A percentile compares a stretch with the other conserved stretches of the same genome.
These are phyloP conservation scores for Smittia sp. DNA, from an alignment of 2,888 invertebrate species.

Conservation along the genomic window DNA sequence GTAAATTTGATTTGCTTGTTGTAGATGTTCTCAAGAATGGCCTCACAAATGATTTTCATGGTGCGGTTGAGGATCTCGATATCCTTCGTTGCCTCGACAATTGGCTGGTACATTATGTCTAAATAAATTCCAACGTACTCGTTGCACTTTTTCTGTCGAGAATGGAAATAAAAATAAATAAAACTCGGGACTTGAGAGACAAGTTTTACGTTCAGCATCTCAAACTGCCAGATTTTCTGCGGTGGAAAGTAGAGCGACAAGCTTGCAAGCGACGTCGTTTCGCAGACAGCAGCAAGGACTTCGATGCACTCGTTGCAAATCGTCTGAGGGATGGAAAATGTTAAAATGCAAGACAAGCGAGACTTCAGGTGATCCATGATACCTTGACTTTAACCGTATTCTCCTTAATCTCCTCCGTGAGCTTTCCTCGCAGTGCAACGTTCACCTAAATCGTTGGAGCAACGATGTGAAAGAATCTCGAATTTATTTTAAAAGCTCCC, in stretches of 20 bases:
- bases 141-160: conserved; percentile 26
- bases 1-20: conserved; percentile 73
- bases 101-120: conserved; percentile 74
- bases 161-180: conserved; percentile 7
- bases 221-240: conserved; percentile 63
- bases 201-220: conserved; percentile 18
- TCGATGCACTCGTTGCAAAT: conserved; percentile 69
- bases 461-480: neutral
- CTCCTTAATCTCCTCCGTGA: conserved; percentile 73
- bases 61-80: conserved; percentile 72
- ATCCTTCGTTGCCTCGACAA: conserved; percentile 73
- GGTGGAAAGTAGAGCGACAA: conserved; percentile 78
- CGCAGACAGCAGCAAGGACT: conserved; percentile 71
- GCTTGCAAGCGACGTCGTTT: conserved; percentile 74
- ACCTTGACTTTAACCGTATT: conserved; percentile 70
- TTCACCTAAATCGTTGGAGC: conserved; percentile 54
- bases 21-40: conserved; percentile 85
- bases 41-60: conserved; percentile 77
- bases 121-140: conserved; percentile 35
- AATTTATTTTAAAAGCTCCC: neutral
- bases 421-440: conserved; percentile 74
- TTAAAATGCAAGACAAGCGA: neutral
- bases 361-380: neutral
- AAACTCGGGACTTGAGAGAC: neutral
- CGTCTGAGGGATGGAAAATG: conserved; percentile 52